Evolutionary conservation across 2,113 vertebrate genomes (phyloP), one percentile per base, ranked within the genome.

Genomic region (Seriola aureovittata): DNA sequence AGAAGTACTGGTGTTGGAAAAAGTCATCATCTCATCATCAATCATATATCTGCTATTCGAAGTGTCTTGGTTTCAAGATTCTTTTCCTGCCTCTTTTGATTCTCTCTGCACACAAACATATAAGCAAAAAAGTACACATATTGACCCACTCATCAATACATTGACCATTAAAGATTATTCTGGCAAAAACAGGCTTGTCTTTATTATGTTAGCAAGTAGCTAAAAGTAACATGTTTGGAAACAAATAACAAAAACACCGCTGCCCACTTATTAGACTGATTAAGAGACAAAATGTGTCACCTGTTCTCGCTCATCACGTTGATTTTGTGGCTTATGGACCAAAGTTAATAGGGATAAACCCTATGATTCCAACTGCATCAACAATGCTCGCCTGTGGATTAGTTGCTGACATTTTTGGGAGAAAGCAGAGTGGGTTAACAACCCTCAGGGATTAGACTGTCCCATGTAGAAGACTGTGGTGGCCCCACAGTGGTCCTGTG

Each of bases 381-480:
- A 91, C 89, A 92, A 89, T 85, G 82, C 85, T 55, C 73, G 69
- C 81, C 60, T 29, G 59, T 81, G 83, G 89, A 93, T 93, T 93
- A 93, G 82, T 69, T 21, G 55, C 72, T 85, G 46, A 88, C 75
- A 85, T 88, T 90, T 84, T 75, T 81, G 82, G 83, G 78, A 88
- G 77, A 89, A 82, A 92, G 76, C 78, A 75, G 64, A 85, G 77
- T 64, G 59, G 77, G 75, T 79, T 91, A 85, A 89, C 89, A 87
- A 82, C 83, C 68, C 55, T 85, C 71, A 84, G 40, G 80, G 90
- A 93, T 94, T 92, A 91, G 70, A 67, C 48, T 25, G 75, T 82
- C 78, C 71, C 74, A 66, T 66, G 70, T 58, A 46, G 79, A 72
- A 82, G 82, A 74, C 50, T 21, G 54, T n/a, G 62, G 63, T 62